A percentile compares a stretch with the other conserved stretches of the same genome.
Conservation (phyloP, 2,888 invertebrate species). For the Dryobotodes eremita region DNA sequence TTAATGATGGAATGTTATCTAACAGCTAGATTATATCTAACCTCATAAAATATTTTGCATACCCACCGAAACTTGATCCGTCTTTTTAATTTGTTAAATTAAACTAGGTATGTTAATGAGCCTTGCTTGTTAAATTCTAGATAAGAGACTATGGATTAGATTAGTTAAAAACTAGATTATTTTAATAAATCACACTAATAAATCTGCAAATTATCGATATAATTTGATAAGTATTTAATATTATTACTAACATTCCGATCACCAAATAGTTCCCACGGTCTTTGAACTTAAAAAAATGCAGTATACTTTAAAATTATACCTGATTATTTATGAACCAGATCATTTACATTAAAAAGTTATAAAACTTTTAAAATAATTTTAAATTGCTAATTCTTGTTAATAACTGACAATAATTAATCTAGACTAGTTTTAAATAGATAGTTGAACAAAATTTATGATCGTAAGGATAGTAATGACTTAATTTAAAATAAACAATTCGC, state of each 20-base stretch:
- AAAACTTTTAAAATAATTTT: neutral
- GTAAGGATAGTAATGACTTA: neutral
- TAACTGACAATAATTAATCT: neutral
- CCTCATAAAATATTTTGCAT: slow-evolving; percentile 13
- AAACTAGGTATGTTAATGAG: slow-evolving; percentile 21
- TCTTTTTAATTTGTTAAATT: slow-evolving; percentile 2
- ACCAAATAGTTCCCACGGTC: neutral
- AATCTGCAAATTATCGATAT: neutral
- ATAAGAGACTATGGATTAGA: slow-evolving; percentile 12
- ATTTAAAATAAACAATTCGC: neutral
- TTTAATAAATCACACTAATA: neutral
- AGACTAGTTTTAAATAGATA: neutral
- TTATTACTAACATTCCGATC: neutral
- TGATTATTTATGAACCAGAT: neutral
- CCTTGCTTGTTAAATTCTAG: slow-evolving; percentile 3
- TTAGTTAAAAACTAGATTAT: neutral
- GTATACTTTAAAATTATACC: neutral
- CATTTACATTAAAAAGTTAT: neutral
- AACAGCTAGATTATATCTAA: slow-evolving; percentile 2
- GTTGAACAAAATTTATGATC: neutral
- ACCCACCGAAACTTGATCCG: slow-evolving; percentile 9
- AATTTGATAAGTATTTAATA: neutral
- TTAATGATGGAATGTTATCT: slow-evolving; percentile 26
- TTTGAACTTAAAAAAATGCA: slow-evolving; percentile 15
- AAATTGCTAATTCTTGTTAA: neutral